Evolutionary conservation across 2,113 vertebrate genomes (phyloP), one percentile per base, ranked within the genome.

Genomic region (Tetraodon nigroviridis): DNA sequence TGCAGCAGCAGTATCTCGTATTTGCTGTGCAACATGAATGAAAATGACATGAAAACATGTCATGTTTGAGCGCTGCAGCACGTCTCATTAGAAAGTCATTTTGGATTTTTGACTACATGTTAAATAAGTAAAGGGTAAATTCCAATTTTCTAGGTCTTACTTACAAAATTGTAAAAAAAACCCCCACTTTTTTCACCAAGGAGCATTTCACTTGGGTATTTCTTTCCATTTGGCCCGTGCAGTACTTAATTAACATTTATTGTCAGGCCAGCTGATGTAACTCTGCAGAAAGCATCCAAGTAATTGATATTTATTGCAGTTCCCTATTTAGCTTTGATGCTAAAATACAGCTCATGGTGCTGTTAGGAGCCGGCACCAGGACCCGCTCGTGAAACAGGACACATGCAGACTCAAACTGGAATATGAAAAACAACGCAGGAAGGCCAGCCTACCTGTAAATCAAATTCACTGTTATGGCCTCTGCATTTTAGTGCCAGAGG

Each of bases 211-310:
- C 62, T 57, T 22, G 69, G 64, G 54, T 48, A 56, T 84, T 84
- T 89, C 70, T 75, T 83, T 83, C 75, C 81, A 64, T 73, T 59
- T 52, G 55, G 13, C 58, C 52, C 75, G 61, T 50, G 67, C 65
- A 42, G 69, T 2, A 49, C 61, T 75, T 78, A 85, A 85, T 79
- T 76, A 75, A 83, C 78, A 71, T 78, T 89, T 85, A 89, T 77
- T 81, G 77, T 76, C 69, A 71, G 79, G 40, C 61, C 64, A 83
- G 82, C 81, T 89, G 86, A 89, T 82, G 86, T 89, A 89, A 90
- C 75, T 73, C 84, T 79, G 78, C 44, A 86, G 78, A 83, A 73
- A 82, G 73, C 49, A 45, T 86, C 83, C 75, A 84, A 87, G 84
- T 10, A 56, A 63, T 70, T 22, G 56, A 76, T 74, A 89, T 90